Percentiles rank a stretch among this genome's conserved stretches.
These are phyloP conservation scores for Eledone cirrhosa DNA, from an alignment of 2,888 invertebrate species.

Conservation along the genomic window DNA sequence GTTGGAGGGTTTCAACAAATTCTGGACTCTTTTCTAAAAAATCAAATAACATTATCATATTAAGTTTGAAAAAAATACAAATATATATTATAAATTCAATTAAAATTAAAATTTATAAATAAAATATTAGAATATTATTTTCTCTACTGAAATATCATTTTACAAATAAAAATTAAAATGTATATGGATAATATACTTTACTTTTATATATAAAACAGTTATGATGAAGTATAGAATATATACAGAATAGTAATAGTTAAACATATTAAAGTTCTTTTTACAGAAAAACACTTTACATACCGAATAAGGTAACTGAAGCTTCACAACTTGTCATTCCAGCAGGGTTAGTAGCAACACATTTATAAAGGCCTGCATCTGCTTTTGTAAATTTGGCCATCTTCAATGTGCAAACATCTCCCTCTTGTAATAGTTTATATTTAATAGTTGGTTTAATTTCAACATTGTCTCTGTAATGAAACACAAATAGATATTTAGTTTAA, in stretches of 20 bases:
- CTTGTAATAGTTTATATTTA: conserved; percentile 79
- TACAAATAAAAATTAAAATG: too few relatives aligned
- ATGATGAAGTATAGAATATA: too few relatives aligned
- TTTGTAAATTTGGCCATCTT: conserved; percentile 52
- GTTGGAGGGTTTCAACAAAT: neutral
- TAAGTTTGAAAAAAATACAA: too few relatives aligned
- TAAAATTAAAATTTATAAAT: too few relatives aligned
- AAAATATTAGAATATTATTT: too few relatives aligned
- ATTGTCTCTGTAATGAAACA: conserved; percentile 37
- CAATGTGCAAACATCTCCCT: conserved; percentile 64
- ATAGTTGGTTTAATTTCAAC: conserved; percentile 71
- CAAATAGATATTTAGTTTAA: neutral
- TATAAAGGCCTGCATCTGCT: conserved; percentile 80
- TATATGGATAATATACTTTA: too few relatives aligned
- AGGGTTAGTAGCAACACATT: conserved; percentile 89
- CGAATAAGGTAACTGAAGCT: conserved; percentile 81
- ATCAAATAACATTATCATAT: neutral
- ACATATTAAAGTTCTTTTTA: too few relatives aligned
- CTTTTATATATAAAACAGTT: too few relatives aligned
- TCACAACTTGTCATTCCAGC: conserved; percentile 81
- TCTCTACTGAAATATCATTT: too few relatives aligned
- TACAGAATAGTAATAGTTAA: too few relatives aligned
- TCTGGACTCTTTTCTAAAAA: neutral
- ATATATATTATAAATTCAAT: too few relatives aligned
- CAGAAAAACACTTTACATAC: conserved; percentile 69